These are phyloP conservation scores for Typhlichthys eigenmanni DNA, from an alignment of 2,797 vertebrate genomes.

Conservation along the genomic window DNA sequence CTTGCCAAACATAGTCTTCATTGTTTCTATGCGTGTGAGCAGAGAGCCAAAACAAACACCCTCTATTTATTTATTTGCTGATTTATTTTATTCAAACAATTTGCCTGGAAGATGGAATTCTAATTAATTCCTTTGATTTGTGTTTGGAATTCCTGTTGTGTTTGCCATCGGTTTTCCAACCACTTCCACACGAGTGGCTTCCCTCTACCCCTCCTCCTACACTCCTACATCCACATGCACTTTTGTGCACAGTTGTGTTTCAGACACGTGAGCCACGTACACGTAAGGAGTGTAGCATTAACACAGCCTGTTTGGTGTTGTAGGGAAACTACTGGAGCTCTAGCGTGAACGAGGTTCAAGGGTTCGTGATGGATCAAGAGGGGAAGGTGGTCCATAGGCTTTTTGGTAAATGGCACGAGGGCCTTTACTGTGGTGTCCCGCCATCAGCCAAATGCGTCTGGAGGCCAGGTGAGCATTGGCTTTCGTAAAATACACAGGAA, in stretches of 20 bases:
- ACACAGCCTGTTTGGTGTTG: constrained; percentile 20
- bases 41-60: too few relatives aligned
- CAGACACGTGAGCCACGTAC: too few relatives aligned
- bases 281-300: not conserved
- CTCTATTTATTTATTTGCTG: too few relatives aligned
- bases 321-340: constrained; percentile 99
- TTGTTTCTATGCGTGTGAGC: not conserved
- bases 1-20: not conserved
- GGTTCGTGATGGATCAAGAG: constrained; percentile 96
- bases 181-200: too few relatives aligned
- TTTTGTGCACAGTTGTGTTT: not conserved
- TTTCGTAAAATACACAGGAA: not conserved
- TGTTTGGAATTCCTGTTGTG: too few relatives aligned
- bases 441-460: constrained; percentile 97
- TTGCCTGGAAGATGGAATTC: too few relatives aligned
- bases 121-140: too few relatives aligned
- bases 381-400: constrained; percentile 94
- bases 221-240: too few relatives aligned
- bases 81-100: too few relatives aligned
- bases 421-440: constrained; percentile 92
- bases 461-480: constrained; percentile 87
- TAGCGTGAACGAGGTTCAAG: constrained; percentile 95
- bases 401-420: constrained; percentile 98
- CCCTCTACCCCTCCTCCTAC: too few relatives aligned
- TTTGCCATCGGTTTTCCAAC: too few relatives aligned